These are phyloP conservation scores for Xestia sexstrigata DNA, from an alignment of 2,888 invertebrate species.

Conservation along the genomic window DNA sequence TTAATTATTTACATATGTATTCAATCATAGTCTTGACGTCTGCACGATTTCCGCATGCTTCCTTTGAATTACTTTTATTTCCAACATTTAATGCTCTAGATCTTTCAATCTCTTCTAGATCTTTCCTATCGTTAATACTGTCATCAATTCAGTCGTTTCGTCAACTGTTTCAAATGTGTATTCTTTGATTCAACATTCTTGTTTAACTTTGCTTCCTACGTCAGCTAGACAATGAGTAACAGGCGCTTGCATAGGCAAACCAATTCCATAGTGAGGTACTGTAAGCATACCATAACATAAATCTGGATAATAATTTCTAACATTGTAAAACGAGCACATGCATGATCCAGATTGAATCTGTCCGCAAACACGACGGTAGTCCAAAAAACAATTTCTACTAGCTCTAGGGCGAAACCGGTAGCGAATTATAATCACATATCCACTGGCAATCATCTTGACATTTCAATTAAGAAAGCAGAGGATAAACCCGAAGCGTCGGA, in stretches of 20 bases:
- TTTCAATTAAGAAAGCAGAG: constrained; percentile 73
- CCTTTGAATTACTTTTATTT: not conserved
- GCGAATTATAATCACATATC: constrained; percentile 73
- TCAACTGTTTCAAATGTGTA: not conserved
- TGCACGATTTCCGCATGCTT: not conserved
- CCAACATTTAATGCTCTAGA: not conserved
- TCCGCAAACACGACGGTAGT: constrained; percentile 33
- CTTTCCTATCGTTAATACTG: not conserved
- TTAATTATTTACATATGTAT: not conserved
- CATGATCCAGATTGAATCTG: constrained; percentile 47
- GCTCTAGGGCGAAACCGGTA: constrained; percentile 68
- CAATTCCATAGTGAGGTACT: not conserved
- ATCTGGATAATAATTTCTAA: constrained; percentile 1
- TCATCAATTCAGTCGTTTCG: not conserved
- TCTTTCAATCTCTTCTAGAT: not conserved
- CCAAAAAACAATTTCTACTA: constrained; percentile 59
- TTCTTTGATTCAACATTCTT: constrained; percentile 4
- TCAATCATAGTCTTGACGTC: not conserved
- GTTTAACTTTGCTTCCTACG: not conserved
- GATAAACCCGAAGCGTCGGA: constrained; percentile 57
- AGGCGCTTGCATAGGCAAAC: not conserved
- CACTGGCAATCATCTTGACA: constrained; percentile 72
- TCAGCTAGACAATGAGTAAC: not conserved
- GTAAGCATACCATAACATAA: constrained; percentile 1
- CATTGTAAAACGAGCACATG: constrained; percentile 3